Conservation (phyloP, 2,797 vertebrate genomes). For the Lithobates sylvaticus region DNA sequence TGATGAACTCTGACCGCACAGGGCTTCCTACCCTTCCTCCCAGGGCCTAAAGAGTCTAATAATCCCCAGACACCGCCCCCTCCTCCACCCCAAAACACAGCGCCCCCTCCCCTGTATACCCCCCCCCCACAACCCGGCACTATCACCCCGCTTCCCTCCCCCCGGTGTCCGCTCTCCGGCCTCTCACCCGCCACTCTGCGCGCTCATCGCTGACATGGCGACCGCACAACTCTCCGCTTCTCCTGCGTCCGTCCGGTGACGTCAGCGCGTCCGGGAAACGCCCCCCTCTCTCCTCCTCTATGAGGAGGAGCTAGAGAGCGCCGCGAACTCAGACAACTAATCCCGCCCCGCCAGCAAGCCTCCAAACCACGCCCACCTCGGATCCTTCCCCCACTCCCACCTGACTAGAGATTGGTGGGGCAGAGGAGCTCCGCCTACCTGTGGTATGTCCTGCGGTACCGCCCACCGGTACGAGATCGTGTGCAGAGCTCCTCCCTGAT, state of each 20-base stretch:
- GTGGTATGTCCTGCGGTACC: no score
- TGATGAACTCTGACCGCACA: no score
- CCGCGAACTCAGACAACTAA: not conserved
- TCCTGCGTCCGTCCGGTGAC: slow-evolving; percentile 28
- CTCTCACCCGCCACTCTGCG: slow-evolving; percentile 63
- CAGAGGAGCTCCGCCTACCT: not conserved
- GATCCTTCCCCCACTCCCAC: not conserved
- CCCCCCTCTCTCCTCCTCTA: no score
- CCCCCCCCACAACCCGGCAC: no score
- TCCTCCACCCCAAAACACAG: no score
- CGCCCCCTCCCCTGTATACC: no score
- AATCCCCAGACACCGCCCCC: not conserved
- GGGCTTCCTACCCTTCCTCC: no score
- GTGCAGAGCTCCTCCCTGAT: no score
- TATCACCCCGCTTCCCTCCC: not conserved
- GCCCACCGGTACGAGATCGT: no score
- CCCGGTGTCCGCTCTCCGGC: not conserved
- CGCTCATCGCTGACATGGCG: slow-evolving; percentile 70
- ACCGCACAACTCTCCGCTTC: not conserved
- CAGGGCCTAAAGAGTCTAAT: not conserved
- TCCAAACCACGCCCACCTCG: not conserved
- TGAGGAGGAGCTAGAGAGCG: not conserved
- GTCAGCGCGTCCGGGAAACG: not conserved
- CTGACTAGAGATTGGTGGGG: no score
- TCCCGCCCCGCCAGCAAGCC: not conserved